Conservation (phyloP, 2,888 invertebrate species). For the Apoda limacodes region DNA sequence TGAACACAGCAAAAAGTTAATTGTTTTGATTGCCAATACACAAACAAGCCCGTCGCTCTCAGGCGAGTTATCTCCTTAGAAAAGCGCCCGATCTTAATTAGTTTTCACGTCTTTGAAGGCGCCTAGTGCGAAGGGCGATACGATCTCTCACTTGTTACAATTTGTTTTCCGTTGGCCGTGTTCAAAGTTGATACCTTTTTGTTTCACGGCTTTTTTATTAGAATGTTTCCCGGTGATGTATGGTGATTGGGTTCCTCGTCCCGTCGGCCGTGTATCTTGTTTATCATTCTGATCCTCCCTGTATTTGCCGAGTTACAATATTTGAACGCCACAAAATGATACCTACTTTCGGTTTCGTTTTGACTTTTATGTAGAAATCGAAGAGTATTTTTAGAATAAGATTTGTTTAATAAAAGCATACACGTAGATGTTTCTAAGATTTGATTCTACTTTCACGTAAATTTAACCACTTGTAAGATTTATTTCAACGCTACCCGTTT, state of each 20-base stretch:
- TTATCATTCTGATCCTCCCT: slow-evolving; percentile 63
- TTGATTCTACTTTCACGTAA: too few species aligned
- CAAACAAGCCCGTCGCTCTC: slow-evolving; percentile 56
- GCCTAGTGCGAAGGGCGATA: slow-evolving; percentile 62
- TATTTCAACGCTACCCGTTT: too few species aligned
- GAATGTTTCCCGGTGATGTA: slow-evolving; percentile 58
- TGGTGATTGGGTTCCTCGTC: slow-evolving; percentile 66
- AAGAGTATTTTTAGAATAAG: too few species aligned
- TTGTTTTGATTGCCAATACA: slow-evolving; percentile 67
- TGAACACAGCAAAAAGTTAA: slow-evolving; percentile 60
- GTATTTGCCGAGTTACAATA: slow-evolving; percentile 51
- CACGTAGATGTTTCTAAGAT: too few species aligned
- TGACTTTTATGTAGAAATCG: too few species aligned
- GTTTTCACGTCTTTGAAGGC: slow-evolving; percentile 67
- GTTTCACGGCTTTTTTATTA: slow-evolving; percentile 58
- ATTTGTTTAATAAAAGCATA: too few species aligned
- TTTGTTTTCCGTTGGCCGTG: slow-evolving; percentile 65
- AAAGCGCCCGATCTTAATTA: slow-evolving; percentile 69
- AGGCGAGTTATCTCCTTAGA: slow-evolving; percentile 61
- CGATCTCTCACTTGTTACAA: slow-evolving; percentile 63
- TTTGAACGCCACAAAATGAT: too few species aligned
- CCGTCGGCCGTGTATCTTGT: slow-evolving; percentile 58
- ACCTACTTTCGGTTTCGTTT: too few species aligned
- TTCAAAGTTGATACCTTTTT: slow-evolving; percentile 53
- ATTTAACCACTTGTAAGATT: too few species aligned